Evolutionary conservation across 2,797 vertebrate genomes (phyloP).

Genomic region (Nyctalus aviator): DNA sequence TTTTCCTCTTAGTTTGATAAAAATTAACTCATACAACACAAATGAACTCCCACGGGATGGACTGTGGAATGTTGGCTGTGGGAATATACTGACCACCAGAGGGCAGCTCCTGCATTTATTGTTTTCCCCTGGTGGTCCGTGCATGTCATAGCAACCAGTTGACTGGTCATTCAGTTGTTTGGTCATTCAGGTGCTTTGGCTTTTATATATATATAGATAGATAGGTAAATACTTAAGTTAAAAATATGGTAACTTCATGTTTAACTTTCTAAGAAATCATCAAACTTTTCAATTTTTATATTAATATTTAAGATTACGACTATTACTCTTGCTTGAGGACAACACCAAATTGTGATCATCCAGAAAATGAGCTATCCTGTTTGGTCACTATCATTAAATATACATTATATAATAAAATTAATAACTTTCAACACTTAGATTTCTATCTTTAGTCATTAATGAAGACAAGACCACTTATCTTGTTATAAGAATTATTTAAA

Average conservation of each 20-base stretch:
- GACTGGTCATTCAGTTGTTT: no score
- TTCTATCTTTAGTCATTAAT: conserved; percentile 24
- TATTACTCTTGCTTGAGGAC: not conserved
- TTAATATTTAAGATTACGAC: conserved; percentile 12
- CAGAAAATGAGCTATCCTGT: conserved; percentile 11
- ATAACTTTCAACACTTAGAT: not conserved
- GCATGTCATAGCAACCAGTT: no score
- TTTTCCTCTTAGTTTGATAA: conserved; percentile 32
- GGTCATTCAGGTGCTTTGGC: no score
- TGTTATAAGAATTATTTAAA: conserved; percentile 34
- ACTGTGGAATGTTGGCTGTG: no score
- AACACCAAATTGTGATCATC: not conserved
- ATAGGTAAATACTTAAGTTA: not conserved
- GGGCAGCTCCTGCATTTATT: no score
- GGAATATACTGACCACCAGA: no score
- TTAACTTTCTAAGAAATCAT: conserved; percentile 29
- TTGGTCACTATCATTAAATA: not conserved
- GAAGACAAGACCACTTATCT: not conserved
- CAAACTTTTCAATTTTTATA: not conserved
- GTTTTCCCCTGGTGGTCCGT: no score
- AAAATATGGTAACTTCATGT: conserved; percentile 29
- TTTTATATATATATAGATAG: no score
- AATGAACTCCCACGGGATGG: no score
- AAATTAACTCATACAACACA: not conserved
- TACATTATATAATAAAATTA: not conserved